Evolutionary conservation across 2,888 invertebrate genomes (phyloP).

Genomic region (Patella caerulea): DNA sequence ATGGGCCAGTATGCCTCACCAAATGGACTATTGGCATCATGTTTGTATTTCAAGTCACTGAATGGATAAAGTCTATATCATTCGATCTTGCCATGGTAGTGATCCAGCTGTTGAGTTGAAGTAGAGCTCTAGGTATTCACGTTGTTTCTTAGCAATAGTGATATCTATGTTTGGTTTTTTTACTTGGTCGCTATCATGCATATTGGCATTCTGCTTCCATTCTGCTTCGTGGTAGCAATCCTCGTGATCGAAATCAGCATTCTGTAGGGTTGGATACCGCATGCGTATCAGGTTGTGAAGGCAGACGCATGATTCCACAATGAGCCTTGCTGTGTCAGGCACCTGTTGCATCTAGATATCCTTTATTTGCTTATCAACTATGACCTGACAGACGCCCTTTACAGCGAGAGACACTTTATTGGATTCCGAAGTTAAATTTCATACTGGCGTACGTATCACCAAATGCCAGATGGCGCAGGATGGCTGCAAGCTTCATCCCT

Average conservation of each 20-base stretch:
- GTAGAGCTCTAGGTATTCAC: constrained; percentile 28
- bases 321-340: constrained; percentile 26
- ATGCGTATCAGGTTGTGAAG: constrained; percentile 40
- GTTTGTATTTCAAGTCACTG: constrained; percentile 1
- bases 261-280: constrained; percentile 36
- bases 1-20: neutral
- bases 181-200: constrained; percentile 29
- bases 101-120: constrained; percentile 27
- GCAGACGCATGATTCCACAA: constrained; percentile 32
- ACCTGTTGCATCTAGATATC: constrained; percentile 33
- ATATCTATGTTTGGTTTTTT: constrained; percentile 27
- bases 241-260: constrained; percentile 37
- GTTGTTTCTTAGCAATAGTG: constrained; percentile 30
- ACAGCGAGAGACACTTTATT: too few relatives aligned
- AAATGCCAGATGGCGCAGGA: too few relatives aligned
- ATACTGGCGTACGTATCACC: too few relatives aligned
- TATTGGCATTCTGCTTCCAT: constrained; percentile 35
- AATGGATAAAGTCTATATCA: neutral
- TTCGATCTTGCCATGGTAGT: constrained; percentile 33
- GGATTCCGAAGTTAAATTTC: too few relatives aligned
- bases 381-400: too few relatives aligned
- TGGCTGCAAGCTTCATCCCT: too few relatives aligned
- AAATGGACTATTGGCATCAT: constrained; percentile 5
- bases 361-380: constrained; percentile 39
- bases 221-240: constrained; percentile 39